These are phyloP conservation scores for Rhopalosiphum nymphaeae DNA, from an alignment of 2,888 invertebrate genomes.

Conservation along the genomic window DNA sequence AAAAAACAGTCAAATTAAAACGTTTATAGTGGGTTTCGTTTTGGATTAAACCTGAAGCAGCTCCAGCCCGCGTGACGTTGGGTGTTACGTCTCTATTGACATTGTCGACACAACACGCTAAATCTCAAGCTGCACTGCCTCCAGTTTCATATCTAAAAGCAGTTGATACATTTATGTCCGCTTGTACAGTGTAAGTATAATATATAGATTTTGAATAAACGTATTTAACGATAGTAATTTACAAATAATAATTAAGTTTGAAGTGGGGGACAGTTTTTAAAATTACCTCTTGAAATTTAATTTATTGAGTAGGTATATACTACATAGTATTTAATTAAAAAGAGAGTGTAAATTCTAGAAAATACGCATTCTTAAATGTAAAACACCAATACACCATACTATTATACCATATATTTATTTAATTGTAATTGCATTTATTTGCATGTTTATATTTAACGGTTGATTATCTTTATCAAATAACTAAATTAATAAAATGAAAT, in stretches of 20 bases:
- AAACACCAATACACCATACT: background rate
- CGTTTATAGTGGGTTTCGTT: constrained; percentile 87
- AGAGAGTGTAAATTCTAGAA: background rate
- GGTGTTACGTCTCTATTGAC: constrained; percentile 92
- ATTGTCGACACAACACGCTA: constrained; percentile 91
- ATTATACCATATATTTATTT: background rate
- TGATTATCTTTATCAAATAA: background rate
- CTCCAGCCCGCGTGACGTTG: constrained; percentile 91
- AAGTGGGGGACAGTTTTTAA: background rate
- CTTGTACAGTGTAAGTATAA: constrained; percentile 82
- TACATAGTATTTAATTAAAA: background rate
- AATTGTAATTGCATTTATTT: background rate
- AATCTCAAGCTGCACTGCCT: constrained; percentile 92
- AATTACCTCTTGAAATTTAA: background rate
- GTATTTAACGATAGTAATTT: background rate
- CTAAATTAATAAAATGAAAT: background rate
- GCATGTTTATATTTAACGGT: background rate
- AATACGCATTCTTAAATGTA: background rate
- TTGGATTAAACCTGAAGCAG: constrained; percentile 95
- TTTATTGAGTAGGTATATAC: background rate
- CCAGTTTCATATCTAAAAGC: constrained; percentile 95
- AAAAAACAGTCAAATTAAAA: background rate
- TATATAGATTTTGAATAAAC: background rate
- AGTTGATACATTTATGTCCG: constrained; percentile 93
- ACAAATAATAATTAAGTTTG: background rate